phyloP scores from a whole-genome alignment of 2,797 vertebrate genomes.

The Cyclura pinguis region DNA sequence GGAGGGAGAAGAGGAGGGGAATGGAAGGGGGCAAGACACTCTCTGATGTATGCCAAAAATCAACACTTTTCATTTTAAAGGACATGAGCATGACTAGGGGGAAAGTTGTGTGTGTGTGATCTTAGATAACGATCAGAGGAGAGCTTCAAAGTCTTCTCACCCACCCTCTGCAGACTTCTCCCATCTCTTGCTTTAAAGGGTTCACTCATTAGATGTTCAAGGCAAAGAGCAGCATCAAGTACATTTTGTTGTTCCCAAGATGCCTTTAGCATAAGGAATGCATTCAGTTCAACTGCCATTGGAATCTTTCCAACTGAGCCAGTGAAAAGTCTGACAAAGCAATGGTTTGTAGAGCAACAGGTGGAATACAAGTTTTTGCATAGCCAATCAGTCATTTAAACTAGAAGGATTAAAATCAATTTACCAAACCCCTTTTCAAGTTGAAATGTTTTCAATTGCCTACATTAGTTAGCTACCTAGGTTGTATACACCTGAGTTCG shows the following conservation, averaged over 20 bases:
- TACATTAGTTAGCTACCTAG: not conserved
- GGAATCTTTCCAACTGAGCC: not conserved
- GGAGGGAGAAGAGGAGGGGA: not conserved
- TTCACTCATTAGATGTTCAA: conserved; percentile 10
- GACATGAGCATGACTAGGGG: not conserved
- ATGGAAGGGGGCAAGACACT: not conserved
- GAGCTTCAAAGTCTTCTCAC: not conserved
- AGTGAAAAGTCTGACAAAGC: not conserved
- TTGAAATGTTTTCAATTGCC: not conserved
- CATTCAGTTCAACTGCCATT: not conserved
- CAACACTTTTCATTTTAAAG: rapidly evolving
- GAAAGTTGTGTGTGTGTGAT: not conserved
- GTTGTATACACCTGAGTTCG: not conserved
- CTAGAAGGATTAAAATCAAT: not conserved
- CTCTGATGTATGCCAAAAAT: conserved; percentile 5
- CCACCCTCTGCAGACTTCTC: not conserved
- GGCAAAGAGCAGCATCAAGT: not conserved
- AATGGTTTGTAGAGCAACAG: not conserved
- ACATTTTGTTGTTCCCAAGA: not conserved
- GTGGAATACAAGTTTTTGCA: too few relatives aligned
- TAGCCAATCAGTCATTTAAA: not conserved
- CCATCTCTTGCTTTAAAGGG: not conserved
- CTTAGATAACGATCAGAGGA: not conserved
- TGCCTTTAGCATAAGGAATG: not conserved
- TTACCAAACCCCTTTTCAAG: not conserved